Base-by-base conservation (phyloP, 1,140 invertebrate species). In the Hyles euphorbiae region DNA sequence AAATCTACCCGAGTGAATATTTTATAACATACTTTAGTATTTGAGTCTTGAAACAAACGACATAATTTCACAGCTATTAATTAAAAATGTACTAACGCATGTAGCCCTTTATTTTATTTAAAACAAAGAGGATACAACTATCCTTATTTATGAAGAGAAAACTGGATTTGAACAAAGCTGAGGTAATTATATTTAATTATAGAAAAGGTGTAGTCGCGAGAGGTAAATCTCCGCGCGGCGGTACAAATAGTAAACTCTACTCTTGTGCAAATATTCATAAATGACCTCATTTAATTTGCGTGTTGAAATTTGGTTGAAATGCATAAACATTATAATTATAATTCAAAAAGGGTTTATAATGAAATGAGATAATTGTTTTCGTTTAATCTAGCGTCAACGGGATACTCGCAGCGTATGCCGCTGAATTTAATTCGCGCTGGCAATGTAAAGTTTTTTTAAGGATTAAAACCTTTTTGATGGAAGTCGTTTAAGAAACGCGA, bases 121-220 rank as follows among this genome's bases (percentile, higher is more conserved):
- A 40, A 40, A 40, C 36, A 40, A 40, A 40, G 36, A 40, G 36
- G 36, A 40, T 40, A 40, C 36, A 8, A 40, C 36, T 40, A 40
- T 40, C 5, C 36, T 40, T 40, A 40, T 40, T 40, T 40, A 40
- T 32, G 32, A 34, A 52, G 33, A 52, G 50, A 34, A 54, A 22
- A 54, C 9, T 43, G 36, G 11, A 34, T 45, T 45, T 32, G 43
- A 64, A 61, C 55, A 58, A 54, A 61, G 43, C 56, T 34, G 34
- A 40, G 48, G 44, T 52, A 65, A 61, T 58, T 55, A 47, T 58
- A 57, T 61, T 60, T 58, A 65, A 65, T 60, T 60, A 65, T 53
- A 65, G 49, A 53, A 65, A 22, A 45, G 53, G 54, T 53, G 50
- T 65, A 60, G 54, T 56, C 32, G 40, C 6, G 43, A 46, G 12